Base-by-base conservation (phyloP, 2,797 vertebrate species). In the Pelobates cultripes region DNA sequence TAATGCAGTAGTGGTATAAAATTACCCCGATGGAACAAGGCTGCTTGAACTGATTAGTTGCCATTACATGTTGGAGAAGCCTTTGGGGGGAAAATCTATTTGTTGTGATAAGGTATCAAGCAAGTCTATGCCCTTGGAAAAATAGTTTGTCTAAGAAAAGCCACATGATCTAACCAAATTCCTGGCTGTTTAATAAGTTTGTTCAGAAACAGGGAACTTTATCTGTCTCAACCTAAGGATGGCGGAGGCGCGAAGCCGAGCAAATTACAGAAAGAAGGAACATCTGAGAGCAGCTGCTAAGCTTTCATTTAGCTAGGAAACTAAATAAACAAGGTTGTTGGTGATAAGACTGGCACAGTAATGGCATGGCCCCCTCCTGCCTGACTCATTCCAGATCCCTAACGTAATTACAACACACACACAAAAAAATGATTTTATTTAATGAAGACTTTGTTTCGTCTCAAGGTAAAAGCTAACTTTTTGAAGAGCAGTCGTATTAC, bases 111-210 rank as follows among this genome's bases (percentile, higher is more conserved):
- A 82, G 60, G 51, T 82, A 82, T 82, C 70, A 73, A 47, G 42
- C 7, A 63, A 60, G 28, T 47, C 44, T 76, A 69, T 68, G 70
- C 47, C 81, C 81, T 82, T 82, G 75, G 51, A 61, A 77, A 77
- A 82, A 82, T 74, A 82, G 81, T 82, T 82, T 78, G 70, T 82
- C 47, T 82, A 73, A 78, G 81, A 72, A 78, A 82, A 82, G 75
- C 75, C 81, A 41, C 75, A 57, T 73, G 80, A 82, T 82, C 73
- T 78, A 68, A 61, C 47, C 63, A 61, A 69, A 77, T 73, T 78
- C 81, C 81, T 73, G 63, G 57, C 74, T 55, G 75, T 77, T 82
- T 82, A 82, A 73, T 82, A 82, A 82, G 75, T 55, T 73, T 40
- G 28, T 77, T 44, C n/a, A 77, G 73, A 63, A 75, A 73, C 81